Base-by-base conservation (phyloP, 1,140 invertebrate genomes). In the Sesamia nonagrioides region DNA sequence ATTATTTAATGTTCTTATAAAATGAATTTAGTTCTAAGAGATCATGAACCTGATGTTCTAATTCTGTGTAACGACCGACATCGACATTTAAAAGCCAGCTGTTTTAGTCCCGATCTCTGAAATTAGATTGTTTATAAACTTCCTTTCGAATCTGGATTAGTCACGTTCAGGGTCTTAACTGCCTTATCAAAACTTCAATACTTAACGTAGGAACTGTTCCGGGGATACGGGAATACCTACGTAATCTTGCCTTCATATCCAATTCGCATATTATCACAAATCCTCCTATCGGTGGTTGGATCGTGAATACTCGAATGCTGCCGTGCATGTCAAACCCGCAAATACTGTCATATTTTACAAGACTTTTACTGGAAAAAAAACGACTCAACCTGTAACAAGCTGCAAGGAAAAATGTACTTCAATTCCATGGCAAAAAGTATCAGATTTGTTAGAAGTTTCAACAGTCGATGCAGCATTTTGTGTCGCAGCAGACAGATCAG, bases 141-240 rank as follows among this genome's bases (percentile, higher is more conserved):
- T 87, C 66, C 74, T 76, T 73, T 78, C 79, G 63, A 68, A 83
- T 82, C 68, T 68, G 84, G 82, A 79, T 82, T 84, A 84, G 73
- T 13, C 40, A 56, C 35, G 35, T 27, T 56, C 77, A 9, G 17
- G 68, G 76, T 63, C 54, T 83, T 84, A 79, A 84, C 56, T 81
- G 72, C 79, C 80, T 89, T 89, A 87, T 89, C 87, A 89, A 86
- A 90, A 89, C 86, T 91, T 92, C 72, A 60, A 84, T 87, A 88
- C 83, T 89, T 89, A 83, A 88, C 71, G 74, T 69, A 66, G 68
- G 69, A 79, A 82, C 35, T 45, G 52, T 74, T 75, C 79, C 84
- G 56, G 58, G 74, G 76, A 80, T 88, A 83, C 27, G 66, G 54
- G 56, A 76, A 77, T 79, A 78, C 45, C 68, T 86, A 78, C 45